A percentile compares a stretch with the other conserved stretches of the same genome.
These are phyloP conservation scores for Holcopasites calliopsidis DNA, from an alignment of 1,140 invertebrate genomes.

Conservation along the genomic window DNA sequence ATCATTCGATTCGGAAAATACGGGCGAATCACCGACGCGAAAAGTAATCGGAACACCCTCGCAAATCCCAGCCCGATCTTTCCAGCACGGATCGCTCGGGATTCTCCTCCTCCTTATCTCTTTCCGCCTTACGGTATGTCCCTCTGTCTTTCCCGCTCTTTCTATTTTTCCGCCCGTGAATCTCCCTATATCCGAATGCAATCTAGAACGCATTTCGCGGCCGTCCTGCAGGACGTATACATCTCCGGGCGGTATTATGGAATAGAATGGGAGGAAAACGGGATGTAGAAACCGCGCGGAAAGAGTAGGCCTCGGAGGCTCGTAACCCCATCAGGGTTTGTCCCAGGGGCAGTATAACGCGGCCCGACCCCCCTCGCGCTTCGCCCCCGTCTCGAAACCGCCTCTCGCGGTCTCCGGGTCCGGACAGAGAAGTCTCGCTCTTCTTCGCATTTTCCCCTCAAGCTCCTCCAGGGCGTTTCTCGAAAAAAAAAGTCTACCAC, in stretches of 20 bases:
- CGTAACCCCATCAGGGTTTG: conserved; percentile 79
- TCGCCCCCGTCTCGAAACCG: conserved; percentile 53
- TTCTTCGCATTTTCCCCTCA: conserved; percentile 14
- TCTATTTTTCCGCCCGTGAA: conserved; percentile 49
- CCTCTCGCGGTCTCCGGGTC: conserved; percentile 63
- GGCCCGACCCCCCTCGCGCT: conserved; percentile 46
- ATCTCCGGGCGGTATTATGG: conserved; percentile 76
- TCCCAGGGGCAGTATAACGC: conserved; percentile 76
- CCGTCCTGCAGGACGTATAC: conserved; percentile 73
- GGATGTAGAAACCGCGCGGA: conserved; percentile 72
- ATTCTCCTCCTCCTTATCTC: conserved; percentile 7
- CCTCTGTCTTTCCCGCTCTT: not conserved
- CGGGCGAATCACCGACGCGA: conserved; percentile 61
- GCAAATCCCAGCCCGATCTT: conserved; percentile 75
- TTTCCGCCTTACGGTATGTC: not conserved
- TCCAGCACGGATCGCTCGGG: conserved; percentile 57
- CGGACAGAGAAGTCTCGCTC: conserved; percentile 25
- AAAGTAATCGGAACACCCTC: conserved; percentile 69
- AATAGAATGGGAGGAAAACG: conserved; percentile 78
- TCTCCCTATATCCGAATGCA: conserved; percentile 72
- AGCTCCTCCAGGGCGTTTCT: not conserved
- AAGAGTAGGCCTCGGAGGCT: conserved; percentile 79
- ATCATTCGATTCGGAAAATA: conserved; percentile 51
- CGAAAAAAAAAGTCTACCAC: conserved; percentile 3
- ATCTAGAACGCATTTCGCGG: conserved; percentile 77